These are phyloP conservation scores for Heliocidaris erythrogramma DNA, from an alignment of 35 echinoderm and acorn worm genomes.

Conservation along the genomic window DNA sequence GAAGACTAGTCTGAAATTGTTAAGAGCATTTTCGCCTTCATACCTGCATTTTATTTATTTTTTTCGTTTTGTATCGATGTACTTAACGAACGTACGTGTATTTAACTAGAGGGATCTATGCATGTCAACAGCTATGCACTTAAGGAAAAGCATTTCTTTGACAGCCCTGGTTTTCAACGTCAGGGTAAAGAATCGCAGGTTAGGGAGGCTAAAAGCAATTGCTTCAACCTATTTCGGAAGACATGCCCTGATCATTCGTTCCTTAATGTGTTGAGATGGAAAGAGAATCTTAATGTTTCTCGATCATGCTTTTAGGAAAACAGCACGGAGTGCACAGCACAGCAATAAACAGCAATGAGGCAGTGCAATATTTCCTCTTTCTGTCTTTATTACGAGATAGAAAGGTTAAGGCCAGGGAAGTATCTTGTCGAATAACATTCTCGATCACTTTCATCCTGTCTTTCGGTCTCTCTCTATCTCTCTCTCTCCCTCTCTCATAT, in stretches of 20 bases:
- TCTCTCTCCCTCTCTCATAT: neutral
- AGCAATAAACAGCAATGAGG: neutral
- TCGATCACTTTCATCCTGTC: neutral
- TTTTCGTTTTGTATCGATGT: neutral
- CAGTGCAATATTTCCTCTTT: neutral
- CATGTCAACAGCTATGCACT: neutral
- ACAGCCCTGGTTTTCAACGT: neutral
- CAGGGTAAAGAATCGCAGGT: neutral
- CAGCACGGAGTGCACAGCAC: neutral
- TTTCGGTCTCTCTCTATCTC: neutral
- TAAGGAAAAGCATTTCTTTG: constrained; percentile 5
- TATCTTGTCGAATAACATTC: neutral
- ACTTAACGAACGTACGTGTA: neutral
- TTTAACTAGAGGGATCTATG: neutral
- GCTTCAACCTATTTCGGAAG: neutral
- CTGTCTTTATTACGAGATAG: neutral
- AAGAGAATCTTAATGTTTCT: neutral
- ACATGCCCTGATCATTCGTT: neutral
- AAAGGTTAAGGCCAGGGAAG: neutral
- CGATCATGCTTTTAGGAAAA: neutral
- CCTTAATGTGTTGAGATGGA: neutral
- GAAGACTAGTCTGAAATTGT: neutral
- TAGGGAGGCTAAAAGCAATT: neutral
- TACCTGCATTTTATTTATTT: neutral
- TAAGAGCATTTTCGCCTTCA: neutral